Conservation (phyloP, 2,113 vertebrate species). For the Motacilla tschutschensis region DNA sequence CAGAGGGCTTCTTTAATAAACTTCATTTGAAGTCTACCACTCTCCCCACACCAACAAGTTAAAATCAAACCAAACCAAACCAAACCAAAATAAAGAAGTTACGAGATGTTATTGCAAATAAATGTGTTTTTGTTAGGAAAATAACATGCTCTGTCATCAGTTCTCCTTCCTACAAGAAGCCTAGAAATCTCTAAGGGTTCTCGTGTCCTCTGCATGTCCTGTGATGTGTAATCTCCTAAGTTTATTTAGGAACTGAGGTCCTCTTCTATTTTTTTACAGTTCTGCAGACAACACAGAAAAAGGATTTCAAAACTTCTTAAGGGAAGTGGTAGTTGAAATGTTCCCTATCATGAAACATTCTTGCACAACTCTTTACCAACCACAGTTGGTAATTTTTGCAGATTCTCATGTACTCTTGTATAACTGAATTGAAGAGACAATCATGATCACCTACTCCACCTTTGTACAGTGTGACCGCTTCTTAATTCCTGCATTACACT, state of each 20-base stretch:
- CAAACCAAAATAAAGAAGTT: background rate
- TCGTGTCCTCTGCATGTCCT: background rate
- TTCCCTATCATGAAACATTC: background rate
- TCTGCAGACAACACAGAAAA: slow-evolving; percentile 10
- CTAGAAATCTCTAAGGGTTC: background rate
- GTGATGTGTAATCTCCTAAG: background rate
- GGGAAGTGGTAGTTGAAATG: slow-evolving; percentile 19
- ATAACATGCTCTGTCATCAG: background rate
- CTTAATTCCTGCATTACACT: background rate
- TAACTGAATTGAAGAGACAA: background rate
- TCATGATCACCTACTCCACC: background rate
- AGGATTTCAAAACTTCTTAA: slow-evolving; percentile 46
- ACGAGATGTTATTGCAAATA: background rate
- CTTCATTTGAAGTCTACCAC: background rate
- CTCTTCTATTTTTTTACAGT: slow-evolving; percentile 14
- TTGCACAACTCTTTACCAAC: background rate
- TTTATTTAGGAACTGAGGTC: background rate
- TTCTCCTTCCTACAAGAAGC: background rate
- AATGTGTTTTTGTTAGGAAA: background rate
- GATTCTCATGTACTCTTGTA: background rate
- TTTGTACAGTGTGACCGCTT: background rate
- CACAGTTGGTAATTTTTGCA: background rate
- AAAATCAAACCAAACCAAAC: background rate
- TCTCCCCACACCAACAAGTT: background rate
- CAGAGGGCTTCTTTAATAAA: background rate